Evolutionary conservation across 2,113 vertebrate genomes (phyloP), one percentile per base, ranked within the genome.

Genomic region (Alligator sinensis): DNA sequence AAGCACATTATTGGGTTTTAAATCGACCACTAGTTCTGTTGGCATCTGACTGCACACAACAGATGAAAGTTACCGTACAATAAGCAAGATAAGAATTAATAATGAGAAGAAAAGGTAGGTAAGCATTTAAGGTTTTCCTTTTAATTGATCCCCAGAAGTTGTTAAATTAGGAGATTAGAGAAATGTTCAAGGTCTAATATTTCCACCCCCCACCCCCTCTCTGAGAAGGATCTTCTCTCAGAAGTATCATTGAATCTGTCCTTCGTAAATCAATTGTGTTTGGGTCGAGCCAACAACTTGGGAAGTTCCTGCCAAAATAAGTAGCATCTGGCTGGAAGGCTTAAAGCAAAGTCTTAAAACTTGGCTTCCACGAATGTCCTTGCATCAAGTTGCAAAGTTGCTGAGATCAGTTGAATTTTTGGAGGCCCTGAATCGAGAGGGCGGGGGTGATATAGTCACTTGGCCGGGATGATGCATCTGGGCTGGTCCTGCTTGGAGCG

Each of bases 51-150:
- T 96, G 94, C 92, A 87, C 17, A 80, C 59, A 82, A 70, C 81
- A 81, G 38, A 63, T 93, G 80, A 83, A 96, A 91, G 90, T 94
- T n/a, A 68, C 86, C 55, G 88, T 92, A 75, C 94, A 94, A 80
- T 55, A 95, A 85, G 91, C 93, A 91, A 95, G 94, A 61, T 60
- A 94, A 86, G 90, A 84, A 96, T 80, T 77, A 25, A 83, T 47
- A 47, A 47, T 47, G 47, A 47, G 47, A 72, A 93, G 92, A 92
- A 27, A 60, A 88, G 8, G 68, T 85, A 70, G 70, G 87, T 60
- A 90, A 88, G 74, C 68, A 72, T 92, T 91, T 94, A 63, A 25
- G 74, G 38, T 61, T 93, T 94, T 95, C 84, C 34, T 64, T 83
- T 94, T 77, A 95, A 93, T 94, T 91, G 95, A 58, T 87, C 77